Evolutionary conservation across 1,140 invertebrate genomes (phyloP), one percentile per base, ranked within the genome.

Genomic region (Heliconius congener): DNA sequence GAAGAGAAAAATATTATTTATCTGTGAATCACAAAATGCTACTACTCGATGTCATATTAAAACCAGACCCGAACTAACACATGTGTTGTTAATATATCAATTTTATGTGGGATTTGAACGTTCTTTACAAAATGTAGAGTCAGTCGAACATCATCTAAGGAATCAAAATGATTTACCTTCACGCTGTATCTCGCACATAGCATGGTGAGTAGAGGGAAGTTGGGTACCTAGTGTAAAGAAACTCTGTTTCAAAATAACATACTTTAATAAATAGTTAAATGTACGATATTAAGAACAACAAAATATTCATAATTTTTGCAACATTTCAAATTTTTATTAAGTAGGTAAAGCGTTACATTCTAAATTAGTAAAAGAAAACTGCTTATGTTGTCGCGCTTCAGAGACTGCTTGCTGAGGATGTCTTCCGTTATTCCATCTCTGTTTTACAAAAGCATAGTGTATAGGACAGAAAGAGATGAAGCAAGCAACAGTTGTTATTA

Each of bases 281-380:
- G 8, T 66, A 66, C 1, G 13, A 66, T 66, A 13, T 30, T 5
- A 27, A 27, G 30, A 27, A 30, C 55, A 66, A 9, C 27, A 30
- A 66, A 27, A 27, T 66, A 27, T 30, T 66, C 23, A 16, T 16
- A 11, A 30, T 72, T 72, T 72, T 39, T 39, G 71, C 71, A 72
- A 39, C 71, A 42, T 72, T n/a, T 72, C n/a, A 39, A 39, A 72
- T 39, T 72, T 72, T 52, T 46, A 80, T 39, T 55, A 77, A 79
- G 75, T 77, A 72, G 71, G 72, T 81, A 80, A 81, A 76, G 42
- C 76, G 60, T 83, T 83, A 77, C 81, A 81, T 81, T 83, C 72
- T 77, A 83, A 81, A 71, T 81, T 74, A 74, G 80, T 80, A 78
- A 81, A 85, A 83, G 81, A 83, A 77, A 66, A 81, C 78, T 75